These are phyloP conservation scores for Malaclemys terrapin DNA, from an alignment of 2,113 vertebrate genomes.

Conservation along the genomic window DNA sequence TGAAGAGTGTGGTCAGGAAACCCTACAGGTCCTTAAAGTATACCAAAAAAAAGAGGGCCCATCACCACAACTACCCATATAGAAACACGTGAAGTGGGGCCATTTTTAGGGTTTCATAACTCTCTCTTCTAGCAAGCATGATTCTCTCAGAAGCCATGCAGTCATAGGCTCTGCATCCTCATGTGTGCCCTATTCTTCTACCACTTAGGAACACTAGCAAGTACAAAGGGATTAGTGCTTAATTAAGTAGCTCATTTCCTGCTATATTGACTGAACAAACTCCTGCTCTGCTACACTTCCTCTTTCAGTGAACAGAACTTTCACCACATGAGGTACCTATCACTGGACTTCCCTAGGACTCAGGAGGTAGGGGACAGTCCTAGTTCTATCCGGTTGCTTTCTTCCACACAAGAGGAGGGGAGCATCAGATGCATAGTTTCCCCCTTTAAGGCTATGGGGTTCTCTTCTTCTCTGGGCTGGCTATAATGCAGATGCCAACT, in stretches of 20 bases:
- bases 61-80: background rate
- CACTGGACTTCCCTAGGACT: background rate
- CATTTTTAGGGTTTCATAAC: background rate
- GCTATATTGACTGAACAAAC: background rate
- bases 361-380: background rate
- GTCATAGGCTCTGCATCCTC: background rate
- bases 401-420: background rate
- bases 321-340: background rate
- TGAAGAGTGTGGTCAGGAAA: background rate
- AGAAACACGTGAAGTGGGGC: background rate
- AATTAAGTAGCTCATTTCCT: background rate
- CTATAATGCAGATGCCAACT: background rate
- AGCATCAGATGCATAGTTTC: background rate
- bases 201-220: background rate
- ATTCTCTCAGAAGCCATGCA: background rate
- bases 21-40: background rate
- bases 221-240: background rate
- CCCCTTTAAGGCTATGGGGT: background rate
- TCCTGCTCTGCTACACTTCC: background rate
- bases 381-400: background rate
- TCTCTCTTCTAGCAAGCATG: background rate
- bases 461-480: background rate
- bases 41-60: background rate
- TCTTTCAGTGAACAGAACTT: background rate
- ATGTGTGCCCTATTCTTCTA: background rate